Evolutionary conservation across 2,113 vertebrate species (phyloP), one percentile per base, ranked within the genome.

Genomic region (Hippocampus abdominalis): DNA sequence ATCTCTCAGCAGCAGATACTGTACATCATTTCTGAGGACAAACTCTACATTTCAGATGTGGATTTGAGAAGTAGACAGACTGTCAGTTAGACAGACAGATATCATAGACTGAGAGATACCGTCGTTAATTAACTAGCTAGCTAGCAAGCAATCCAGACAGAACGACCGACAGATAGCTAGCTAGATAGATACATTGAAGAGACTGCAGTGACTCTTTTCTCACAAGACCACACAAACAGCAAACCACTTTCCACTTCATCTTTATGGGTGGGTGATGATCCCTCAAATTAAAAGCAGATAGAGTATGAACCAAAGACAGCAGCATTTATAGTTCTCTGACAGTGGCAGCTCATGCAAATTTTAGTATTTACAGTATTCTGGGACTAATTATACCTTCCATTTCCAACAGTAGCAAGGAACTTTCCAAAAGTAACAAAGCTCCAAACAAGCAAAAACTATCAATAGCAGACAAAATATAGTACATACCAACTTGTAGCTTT

Each of bases 351-450:
- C 65, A 78, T 77, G 74, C 68, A 65, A 32, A 65, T 44, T 70
- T 63, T 53, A 75, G 32, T 46, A 59, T 82, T 83, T 74, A 36
- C 32, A 7, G 32, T 36, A 75, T 68, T 56, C 62, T 71, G 53
- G 81, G 76, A 86, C 59, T 87, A 73, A 82, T 53, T 76, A 63
- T 51, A 61, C 36, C 66, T 64, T 62, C 59, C 36, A 74, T 39
- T 74, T 74, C 69, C 61, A 84, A 66, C 61, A 79, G 69, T 68
- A 16, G 25, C 27, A 83, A 74, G 23, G 21, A 27, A 73, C 69
- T 76, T 59, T 64, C 71, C 44, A 70, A 79, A 83, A 81, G 16
- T 1, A 81, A 74, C 49, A 69, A 76, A 77, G 25, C 6, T 15
- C 73, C 63, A 75, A 78, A 79, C 53, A 77, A 80, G 62, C 49